These are phyloP conservation scores for Symphodus melops DNA, from an alignment of 2,113 vertebrate species.

Conservation along the genomic window DNA sequence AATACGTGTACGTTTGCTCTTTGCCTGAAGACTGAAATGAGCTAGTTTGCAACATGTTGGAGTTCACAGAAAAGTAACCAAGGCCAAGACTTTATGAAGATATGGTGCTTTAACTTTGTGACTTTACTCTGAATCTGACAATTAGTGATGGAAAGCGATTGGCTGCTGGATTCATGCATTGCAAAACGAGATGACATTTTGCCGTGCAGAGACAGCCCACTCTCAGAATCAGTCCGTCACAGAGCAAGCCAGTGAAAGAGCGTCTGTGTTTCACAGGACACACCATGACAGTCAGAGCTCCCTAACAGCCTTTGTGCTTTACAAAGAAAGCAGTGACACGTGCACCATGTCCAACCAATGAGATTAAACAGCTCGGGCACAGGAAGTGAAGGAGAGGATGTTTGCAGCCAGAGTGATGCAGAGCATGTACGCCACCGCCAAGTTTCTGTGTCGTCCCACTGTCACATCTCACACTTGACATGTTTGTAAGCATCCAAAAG, in stretches of 20 bases:
- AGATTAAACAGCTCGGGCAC: background rate
- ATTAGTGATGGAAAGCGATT: conserved; percentile 23
- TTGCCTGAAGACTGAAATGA: background rate
- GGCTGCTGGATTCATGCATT: conserved; percentile 13
- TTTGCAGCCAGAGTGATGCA: conserved; percentile 18
- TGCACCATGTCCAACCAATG: conserved; percentile 23
- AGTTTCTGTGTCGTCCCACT: conserved; percentile 58
- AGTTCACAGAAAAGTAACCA: background rate
- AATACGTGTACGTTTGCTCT: conserved; percentile 13
- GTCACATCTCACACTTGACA: conserved; percentile 73
- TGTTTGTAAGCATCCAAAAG: conserved; percentile 45
- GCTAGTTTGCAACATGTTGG: background rate
- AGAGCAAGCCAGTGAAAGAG: conserved; percentile 66
- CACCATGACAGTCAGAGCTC: conserved; percentile 49
- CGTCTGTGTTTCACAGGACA: conserved; percentile 62
- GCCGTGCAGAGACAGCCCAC: conserved; percentile 30
- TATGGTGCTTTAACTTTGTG: conserved; percentile 1
- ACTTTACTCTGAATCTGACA: background rate
- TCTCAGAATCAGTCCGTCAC: conserved; percentile 61
- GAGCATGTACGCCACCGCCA: conserved; percentile 14
- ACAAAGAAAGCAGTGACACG: conserved; percentile 33
- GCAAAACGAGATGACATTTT: conserved; percentile 17
- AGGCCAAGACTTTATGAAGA: background rate
- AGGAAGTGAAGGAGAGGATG: conserved; percentile 45
- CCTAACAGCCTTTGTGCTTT: conserved; percentile 54